A percentile compares a stretch with the other conserved stretches of the same genome.
phyloP scores from a whole-genome alignment of 2,113 vertebrate species.

The Paramormyrops kingsleyae region DNA sequence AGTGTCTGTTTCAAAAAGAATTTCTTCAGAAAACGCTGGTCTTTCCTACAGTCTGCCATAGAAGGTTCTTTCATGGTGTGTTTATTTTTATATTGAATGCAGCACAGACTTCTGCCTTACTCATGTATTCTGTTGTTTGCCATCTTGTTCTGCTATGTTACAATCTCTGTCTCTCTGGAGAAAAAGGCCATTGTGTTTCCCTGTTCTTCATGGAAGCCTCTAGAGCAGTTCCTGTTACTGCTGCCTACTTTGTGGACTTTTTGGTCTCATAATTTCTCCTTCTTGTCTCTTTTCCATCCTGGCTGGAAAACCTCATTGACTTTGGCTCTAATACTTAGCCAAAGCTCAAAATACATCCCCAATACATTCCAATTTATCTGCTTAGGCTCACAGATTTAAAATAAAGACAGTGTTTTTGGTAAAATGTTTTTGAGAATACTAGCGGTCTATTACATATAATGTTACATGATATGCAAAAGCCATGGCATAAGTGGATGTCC shows the following conservation, averaged over 20 bases:
- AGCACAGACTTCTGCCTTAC: not conserved
- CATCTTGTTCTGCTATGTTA: not conserved
- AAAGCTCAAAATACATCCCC: not conserved
- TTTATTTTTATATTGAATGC: not conserved
- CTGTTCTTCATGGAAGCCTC: not conserved
- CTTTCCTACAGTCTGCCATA: not conserved
- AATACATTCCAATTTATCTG: not conserved
- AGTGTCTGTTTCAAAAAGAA: not conserved
- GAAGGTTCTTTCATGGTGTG: not conserved
- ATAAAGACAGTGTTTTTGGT: not conserved
- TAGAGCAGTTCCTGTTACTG: not conserved
- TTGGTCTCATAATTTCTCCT: not conserved
- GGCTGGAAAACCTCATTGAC: not conserved
- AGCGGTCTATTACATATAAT: not conserved
- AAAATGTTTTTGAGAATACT: not conserved
- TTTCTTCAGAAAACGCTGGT: not conserved
- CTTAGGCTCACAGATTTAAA: not conserved
- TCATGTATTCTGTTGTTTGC: not conserved
- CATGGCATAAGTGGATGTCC: not conserved
- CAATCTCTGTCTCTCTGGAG: not conserved
- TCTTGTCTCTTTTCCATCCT: not conserved
- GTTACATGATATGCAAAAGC: not conserved
- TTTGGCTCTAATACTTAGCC: not conserved
- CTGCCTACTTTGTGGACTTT: not conserved
- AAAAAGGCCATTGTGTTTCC: not conserved